Evolutionary conservation across 2,797 vertebrate genomes (phyloP).

Genomic region (Micropoecilia bifurca): DNA sequence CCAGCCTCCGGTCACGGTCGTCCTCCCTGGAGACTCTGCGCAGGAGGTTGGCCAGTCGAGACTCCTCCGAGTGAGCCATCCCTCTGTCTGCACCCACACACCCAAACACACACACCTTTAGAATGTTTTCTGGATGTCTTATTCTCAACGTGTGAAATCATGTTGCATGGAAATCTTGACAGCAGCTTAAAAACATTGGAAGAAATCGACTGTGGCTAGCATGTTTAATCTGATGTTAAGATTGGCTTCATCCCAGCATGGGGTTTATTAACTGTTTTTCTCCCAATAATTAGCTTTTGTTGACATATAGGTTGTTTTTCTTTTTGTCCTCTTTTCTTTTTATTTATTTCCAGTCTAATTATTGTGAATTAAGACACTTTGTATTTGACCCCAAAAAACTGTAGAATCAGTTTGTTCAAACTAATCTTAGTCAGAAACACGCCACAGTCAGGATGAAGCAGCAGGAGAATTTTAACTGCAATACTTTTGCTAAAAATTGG

Average conservation of each 20-base stretch:
- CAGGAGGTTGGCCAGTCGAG: conserved; percentile 99
- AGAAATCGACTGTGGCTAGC: neutral
- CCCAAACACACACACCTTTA: neutral
- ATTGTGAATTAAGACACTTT: neutral
- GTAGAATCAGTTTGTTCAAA: neutral
- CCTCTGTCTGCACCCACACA: conserved; percentile 87
- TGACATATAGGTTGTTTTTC: neutral
- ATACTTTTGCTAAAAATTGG: neutral
- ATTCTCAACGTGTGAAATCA: neutral
- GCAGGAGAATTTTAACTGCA: neutral
- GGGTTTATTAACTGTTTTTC: neutral
- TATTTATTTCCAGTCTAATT: neutral
- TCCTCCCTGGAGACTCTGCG: conserved; percentile 98
- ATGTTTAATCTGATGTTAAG: neutral
- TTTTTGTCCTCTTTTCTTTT: neutral
- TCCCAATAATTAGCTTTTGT: neutral
- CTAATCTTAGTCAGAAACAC: neutral
- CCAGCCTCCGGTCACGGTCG: conserved; percentile 97
- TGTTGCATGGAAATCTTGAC: neutral
- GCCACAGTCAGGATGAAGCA: neutral
- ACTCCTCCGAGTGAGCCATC: conserved; percentile 98
- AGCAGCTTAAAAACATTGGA: neutral
- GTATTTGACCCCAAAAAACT: neutral
- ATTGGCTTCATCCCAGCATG: neutral
- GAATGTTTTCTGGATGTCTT: neutral